These are phyloP conservation scores for Proterorhinus semilunaris DNA, from an alignment of 2,113 vertebrate species.

Conservation along the genomic window DNA sequence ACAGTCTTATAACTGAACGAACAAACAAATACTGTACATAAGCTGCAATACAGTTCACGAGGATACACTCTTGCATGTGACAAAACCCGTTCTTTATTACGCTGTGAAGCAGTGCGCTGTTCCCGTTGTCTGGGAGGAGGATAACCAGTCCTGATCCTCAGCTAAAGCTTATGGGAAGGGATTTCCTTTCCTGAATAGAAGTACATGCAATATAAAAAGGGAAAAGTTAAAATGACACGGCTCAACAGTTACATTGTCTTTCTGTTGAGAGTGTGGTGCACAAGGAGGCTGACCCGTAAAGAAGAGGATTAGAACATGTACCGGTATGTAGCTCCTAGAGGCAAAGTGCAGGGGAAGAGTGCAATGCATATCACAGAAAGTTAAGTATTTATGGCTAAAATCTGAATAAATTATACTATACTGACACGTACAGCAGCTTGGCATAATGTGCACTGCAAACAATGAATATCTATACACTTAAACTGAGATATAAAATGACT, in stretches of 20 bases:
- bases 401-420: conserved; percentile 45
- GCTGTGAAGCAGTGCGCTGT: conserved; percentile 46
- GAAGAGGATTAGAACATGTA: neutral
- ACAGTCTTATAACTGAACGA: too few species aligned
- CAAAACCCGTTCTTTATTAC: conserved; percentile 70
- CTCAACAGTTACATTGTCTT: conserved; percentile 20
- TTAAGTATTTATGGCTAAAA: conserved; percentile 39
- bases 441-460: neutral
- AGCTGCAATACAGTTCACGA: conserved; percentile 48
- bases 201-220: conserved; percentile 5
- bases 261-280: conserved; percentile 9
- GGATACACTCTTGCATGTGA: conserved; percentile 70
- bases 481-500: too few species aligned
- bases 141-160: conserved; percentile 33
- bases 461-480: neutral
- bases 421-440: conserved; percentile 1
- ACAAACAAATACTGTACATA: too few species aligned
- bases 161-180: conserved; percentile 44
- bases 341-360: neutral
- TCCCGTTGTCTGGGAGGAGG: conserved; percentile 46
- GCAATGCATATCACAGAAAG: conserved; percentile 28
- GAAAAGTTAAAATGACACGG: conserved; percentile 12
- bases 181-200: conserved; percentile 12
- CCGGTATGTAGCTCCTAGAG: neutral
- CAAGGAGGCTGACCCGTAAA: neutral